Evolutionary conservation across 2,113 vertebrate genomes (phyloP).

Genomic region (Craseonycteris thonglongyai): DNA sequence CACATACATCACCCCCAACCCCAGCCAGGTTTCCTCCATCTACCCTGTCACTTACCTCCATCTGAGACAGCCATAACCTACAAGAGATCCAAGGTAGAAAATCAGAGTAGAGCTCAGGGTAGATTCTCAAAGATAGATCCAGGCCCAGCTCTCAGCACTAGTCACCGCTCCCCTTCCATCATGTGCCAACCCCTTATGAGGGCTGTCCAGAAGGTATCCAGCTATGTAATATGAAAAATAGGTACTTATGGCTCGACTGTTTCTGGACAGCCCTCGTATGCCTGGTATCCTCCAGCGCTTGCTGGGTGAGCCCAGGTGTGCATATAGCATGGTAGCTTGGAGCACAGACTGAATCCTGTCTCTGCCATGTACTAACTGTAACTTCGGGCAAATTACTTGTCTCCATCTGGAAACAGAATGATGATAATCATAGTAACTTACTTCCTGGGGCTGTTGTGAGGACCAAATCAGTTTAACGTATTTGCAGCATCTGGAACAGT

Average conservation of each 20-base stretch:
- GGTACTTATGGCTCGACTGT: no score
- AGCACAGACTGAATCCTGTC: neutral
- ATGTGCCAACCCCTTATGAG: neutral
- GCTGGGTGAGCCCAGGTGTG: neutral
- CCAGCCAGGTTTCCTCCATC: neutral
- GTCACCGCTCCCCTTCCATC: neutral
- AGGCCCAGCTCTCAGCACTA: neutral
- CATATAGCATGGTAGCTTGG: neutral
- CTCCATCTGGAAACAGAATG: neutral
- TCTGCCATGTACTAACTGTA: neutral
- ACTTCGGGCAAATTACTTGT: neutral
- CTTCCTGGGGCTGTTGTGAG: neutral
- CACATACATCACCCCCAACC: neutral
- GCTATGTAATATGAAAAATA: no score
- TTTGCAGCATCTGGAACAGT: neutral
- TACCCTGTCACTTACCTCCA: constrained; percentile 77
- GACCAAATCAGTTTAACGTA: neutral
- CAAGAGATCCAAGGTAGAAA: constrained; percentile 56
- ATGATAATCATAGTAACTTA: neutral
- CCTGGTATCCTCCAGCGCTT: neutral
- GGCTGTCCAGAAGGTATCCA: no score
- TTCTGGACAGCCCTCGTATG: no score
- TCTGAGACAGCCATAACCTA: constrained; percentile 81
- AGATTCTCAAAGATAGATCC: neutral
- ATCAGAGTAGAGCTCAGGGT: constrained; percentile 43